Percentiles rank a stretch among this genome's conserved stretches.
These are phyloP conservation scores for Smutsia temminckii DNA, from an alignment of 2,797 vertebrate genomes.

Conservation along the genomic window DNA sequence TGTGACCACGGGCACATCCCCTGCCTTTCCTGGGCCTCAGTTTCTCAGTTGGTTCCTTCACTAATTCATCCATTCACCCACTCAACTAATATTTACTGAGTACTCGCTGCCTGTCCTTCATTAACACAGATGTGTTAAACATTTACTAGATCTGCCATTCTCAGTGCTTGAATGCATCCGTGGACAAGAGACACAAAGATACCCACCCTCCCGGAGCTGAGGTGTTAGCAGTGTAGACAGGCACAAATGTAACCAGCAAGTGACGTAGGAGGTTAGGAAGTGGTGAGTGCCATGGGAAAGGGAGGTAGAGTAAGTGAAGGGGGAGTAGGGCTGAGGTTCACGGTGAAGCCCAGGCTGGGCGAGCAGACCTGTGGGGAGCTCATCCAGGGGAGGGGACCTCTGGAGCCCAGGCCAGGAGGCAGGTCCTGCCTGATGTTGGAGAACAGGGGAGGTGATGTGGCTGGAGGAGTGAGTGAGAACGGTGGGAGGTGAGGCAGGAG, in stretches of 20 bases:
- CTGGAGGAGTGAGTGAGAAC: neutral
- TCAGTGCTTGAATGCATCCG: neutral
- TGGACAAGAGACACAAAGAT: neutral
- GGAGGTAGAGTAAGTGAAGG: neutral
- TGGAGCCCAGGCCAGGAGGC: neutral
- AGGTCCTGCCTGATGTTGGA: neutral
- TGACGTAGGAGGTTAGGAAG: neutral
- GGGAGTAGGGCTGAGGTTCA: accelerated
- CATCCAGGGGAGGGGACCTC: accelerated
- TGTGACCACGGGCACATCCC: neutral
- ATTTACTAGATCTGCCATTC: neutral
- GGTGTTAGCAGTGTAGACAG: neutral
- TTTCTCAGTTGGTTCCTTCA: neutral
- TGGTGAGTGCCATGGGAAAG: neutral
- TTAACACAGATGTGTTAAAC: neutral
- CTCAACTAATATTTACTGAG: neutral
- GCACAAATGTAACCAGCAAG: accelerated
- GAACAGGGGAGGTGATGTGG: neutral
- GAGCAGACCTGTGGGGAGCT: neutral
- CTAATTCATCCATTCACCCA: neutral
- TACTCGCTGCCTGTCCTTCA: neutral
- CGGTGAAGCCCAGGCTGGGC: neutral
- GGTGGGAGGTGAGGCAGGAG: neutral
- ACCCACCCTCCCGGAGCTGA: neutral
- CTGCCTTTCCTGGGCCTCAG: neutral